Conservation (phyloP, 2,113 vertebrate genomes). For the Odocoileus hemionus region DNA sequence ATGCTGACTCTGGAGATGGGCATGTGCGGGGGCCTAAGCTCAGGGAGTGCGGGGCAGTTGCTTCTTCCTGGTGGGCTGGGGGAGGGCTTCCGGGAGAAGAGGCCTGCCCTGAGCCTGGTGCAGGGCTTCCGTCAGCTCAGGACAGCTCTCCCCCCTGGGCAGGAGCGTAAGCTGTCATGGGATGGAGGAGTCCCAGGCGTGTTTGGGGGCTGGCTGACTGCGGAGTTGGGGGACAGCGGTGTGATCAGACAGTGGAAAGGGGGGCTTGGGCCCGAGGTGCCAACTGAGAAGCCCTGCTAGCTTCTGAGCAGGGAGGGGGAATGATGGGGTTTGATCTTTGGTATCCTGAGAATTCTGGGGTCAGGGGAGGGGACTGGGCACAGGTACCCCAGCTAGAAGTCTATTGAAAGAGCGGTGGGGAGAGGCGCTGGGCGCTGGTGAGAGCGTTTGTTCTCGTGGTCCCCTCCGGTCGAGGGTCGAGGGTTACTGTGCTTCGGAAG, state of each 20-base stretch:
- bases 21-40: background rate
- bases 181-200: background rate
- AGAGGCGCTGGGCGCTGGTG: too few species aligned
- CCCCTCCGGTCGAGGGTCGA: rapidly evolving
- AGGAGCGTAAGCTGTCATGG: background rate
- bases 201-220: background rate
- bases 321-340: background rate
- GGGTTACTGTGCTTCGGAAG: too few species aligned
- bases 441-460: rapidly evolving
- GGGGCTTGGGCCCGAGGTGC: background rate
- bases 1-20: background rate
- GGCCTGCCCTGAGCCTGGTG: background rate
- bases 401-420: background rate
- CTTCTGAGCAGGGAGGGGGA: background rate
- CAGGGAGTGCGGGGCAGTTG: background rate
- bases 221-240: too few species aligned
- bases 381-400: background rate
- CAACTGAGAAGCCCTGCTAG: background rate
- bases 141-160: background rate
- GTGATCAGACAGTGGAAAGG: background rate
- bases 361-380: background rate
- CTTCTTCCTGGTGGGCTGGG: background rate
- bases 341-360: background rate
- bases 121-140: background rate
- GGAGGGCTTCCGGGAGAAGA: background rate